These are phyloP conservation scores for Lagocephalus sceleratus DNA, from an alignment of 2,797 vertebrate species.

Conservation along the genomic window DNA sequence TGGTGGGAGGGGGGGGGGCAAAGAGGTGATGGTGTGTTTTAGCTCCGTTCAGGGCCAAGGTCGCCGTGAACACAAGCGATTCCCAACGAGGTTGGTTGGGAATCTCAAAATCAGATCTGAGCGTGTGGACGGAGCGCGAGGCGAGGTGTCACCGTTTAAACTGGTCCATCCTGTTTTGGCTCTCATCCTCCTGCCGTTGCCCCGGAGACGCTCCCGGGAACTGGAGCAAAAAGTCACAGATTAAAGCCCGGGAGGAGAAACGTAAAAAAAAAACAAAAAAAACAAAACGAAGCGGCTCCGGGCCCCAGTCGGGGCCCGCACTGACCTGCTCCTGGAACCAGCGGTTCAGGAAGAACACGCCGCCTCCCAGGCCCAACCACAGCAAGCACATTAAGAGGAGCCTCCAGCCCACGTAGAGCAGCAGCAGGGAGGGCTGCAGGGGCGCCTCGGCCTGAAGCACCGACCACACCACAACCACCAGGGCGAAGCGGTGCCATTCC, in stretches of 20 bases:
- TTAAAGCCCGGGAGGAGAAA: neutral
- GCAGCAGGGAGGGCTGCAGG: conserved; percentile 33
- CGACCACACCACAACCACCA: conserved; percentile 50
- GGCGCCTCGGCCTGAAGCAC: conserved; percentile 64
- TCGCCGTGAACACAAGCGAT: no score
- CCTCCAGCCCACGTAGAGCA: conserved; percentile 32
- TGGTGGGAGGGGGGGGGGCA: conserved; percentile 34
- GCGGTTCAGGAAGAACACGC: conserved; percentile 29
- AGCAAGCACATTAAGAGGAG: conserved; percentile 47
- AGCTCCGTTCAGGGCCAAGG: neutral
- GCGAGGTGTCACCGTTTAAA: conserved; percentile 47
- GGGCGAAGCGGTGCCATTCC: conserved; percentile 34
- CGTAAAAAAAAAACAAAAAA: neutral
- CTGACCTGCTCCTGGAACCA: conserved; percentile 45
- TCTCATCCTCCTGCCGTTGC: conserved; percentile 18
- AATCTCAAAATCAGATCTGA: no score
- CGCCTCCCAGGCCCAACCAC: conserved; percentile 40
- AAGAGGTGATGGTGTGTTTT: neutral
- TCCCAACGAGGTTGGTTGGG: no score
- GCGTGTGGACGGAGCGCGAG: neutral
- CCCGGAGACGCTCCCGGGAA: conserved; percentile 27
- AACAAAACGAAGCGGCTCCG: neutral
- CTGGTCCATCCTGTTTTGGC: conserved; percentile 18
- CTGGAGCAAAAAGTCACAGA: conserved; percentile 22
- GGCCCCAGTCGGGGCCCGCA: neutral